Percentiles rank a stretch among this genome's conserved stretches.
Evolutionary conservation across 2,888 invertebrate species (phyloP).

Genomic region (Drosophila melanocephala): DNA sequence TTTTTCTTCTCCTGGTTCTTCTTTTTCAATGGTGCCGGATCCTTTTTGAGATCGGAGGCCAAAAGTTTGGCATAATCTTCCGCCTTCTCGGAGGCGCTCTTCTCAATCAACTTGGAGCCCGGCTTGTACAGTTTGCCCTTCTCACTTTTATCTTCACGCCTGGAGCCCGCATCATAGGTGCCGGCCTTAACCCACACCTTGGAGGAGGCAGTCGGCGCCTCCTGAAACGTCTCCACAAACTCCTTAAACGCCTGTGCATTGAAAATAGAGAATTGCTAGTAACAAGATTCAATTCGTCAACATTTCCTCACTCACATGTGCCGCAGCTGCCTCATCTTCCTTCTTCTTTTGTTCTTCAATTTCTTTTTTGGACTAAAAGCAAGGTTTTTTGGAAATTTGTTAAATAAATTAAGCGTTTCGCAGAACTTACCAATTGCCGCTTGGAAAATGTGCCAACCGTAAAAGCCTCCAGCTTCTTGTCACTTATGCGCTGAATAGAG

Average conservation of each 20-base stretch:
- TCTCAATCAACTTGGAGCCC: conserved; percentile 90
- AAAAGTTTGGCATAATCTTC: conserved; percentile 89
- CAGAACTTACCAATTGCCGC: conserved; percentile 85
- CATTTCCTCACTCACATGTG: conserved; percentile 88
- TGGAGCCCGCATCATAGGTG: conserved; percentile 97
- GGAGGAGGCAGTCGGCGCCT: conserved; percentile 91
- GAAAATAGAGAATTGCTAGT: background rate
- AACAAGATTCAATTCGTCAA: rapidly evolving
- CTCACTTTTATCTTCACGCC: conserved; percentile 95
- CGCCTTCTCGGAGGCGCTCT: conserved; percentile 88
- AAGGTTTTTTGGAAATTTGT: background rate
- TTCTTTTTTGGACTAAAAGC: conserved; percentile 89
- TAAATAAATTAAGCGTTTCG: background rate
- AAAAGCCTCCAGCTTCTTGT: conserved; percentile 92
- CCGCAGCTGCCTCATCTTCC: conserved; percentile 95
- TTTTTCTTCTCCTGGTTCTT: conserved; percentile 95
- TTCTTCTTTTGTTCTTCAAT: conserved; percentile 94
- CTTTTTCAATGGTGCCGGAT: conserved; percentile 88
- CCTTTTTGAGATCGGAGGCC: conserved; percentile 89
- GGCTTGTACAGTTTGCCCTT: conserved; percentile 97
- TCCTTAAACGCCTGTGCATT: conserved; percentile 94
- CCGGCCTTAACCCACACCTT: conserved; percentile 99
- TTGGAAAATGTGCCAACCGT: conserved; percentile 91
- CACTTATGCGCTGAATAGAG: conserved; percentile 87
- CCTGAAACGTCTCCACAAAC: conserved; percentile 98